Percentiles rank a stretch among this genome's conserved stretches.
phyloP scores from a whole-genome alignment of 2,113 vertebrate species.

The Rhabdomys dilectus region DNA sequence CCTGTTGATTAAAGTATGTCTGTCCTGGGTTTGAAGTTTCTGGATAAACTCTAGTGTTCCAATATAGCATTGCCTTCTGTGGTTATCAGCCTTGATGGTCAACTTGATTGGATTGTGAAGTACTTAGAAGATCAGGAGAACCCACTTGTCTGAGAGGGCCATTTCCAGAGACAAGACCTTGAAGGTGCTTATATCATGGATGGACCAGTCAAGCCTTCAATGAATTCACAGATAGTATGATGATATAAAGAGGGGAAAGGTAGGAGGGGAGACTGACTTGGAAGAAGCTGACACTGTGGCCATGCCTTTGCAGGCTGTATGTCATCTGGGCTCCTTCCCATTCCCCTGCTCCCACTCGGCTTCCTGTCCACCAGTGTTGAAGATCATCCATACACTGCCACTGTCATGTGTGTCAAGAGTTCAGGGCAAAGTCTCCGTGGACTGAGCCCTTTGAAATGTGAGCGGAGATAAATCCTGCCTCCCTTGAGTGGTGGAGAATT shows the following conservation, averaged over 20 bases:
- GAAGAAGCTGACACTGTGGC: neutral
- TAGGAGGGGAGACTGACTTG: neutral
- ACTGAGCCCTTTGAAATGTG: neutral
- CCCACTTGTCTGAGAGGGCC: neutral
- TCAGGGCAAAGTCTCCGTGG: neutral
- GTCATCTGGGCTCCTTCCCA: neutral
- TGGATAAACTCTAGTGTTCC: neutral
- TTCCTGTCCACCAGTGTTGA: neutral
- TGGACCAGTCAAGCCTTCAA: neutral
- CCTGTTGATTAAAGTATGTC: neutral
- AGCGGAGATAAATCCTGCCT: neutral
- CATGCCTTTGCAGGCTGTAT: neutral
- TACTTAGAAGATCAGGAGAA: neutral
- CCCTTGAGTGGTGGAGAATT: neutral
- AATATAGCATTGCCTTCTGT: accelerated
- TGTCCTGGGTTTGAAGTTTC: neutral
- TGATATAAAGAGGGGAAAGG: neutral
- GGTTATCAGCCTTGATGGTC: neutral
- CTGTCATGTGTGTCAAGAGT: neutral
- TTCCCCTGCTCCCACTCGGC: too few species aligned
- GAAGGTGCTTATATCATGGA: neutral
- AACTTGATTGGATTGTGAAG: neutral
- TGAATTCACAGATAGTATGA: neutral
- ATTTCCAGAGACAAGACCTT: neutral
- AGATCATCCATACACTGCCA: neutral